Evolutionary conservation across 2,797 vertebrate genomes (phyloP).

Genomic region (Scyliorhinus canicula): DNA sequence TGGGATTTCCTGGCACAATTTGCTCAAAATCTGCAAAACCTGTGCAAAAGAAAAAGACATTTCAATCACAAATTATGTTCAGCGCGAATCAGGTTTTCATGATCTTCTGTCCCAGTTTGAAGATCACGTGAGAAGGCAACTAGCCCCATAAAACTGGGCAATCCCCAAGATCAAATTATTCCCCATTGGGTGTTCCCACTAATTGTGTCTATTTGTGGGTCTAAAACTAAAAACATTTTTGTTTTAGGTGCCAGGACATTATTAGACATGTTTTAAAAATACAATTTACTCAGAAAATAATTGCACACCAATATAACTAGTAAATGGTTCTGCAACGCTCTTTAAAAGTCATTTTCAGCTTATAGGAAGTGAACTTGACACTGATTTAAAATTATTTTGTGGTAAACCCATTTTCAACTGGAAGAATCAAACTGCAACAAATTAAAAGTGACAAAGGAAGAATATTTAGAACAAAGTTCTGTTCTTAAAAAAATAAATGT

Average conservation of each 20-base stretch:
- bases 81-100: not conserved
- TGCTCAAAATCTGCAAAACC: not conserved
- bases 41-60: not conserved
- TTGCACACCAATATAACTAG: not conserved
- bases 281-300: not conserved
- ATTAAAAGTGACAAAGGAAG: not conserved
- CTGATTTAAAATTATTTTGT: not conserved
- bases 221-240: not conserved
- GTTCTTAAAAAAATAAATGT: not conserved
- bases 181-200: not conserved
- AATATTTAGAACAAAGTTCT: not conserved
- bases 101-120: not conserved
- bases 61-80: not conserved
- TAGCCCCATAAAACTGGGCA: not conserved
- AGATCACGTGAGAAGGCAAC: not conserved
- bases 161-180: not conserved
- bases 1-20: not conserved
- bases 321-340: not conserved
- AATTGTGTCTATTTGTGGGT: not conserved
- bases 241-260: not conserved
- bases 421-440: not conserved
- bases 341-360: not conserved
- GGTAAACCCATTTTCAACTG: not conserved
- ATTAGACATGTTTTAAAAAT: not conserved
- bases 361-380: not conserved